phyloP scores from a whole-genome alignment of 1,140 invertebrate genomes.

The Drosophila bipectinata region DNA sequence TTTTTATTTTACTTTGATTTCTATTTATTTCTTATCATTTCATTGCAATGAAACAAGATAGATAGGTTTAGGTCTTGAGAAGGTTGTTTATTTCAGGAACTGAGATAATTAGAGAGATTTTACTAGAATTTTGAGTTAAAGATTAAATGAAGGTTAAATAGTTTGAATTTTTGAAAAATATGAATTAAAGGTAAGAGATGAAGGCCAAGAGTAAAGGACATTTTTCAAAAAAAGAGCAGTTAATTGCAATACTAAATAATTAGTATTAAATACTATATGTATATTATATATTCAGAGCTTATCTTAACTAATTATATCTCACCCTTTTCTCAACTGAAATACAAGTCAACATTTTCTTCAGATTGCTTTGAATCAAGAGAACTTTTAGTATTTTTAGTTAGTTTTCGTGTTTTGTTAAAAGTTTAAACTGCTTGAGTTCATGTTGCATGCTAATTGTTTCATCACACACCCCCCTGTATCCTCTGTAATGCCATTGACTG shows the following conservation, averaged over 20 bases:
- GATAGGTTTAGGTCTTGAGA: not conserved
- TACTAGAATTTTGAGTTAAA: not conserved
- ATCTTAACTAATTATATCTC: too few species aligned
- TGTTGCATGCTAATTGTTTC: conserved; percentile 64
- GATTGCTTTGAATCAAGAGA: too few species aligned
- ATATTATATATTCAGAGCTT: too few species aligned
- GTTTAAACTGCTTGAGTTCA: conserved; percentile 25
- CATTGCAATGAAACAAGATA: conserved; percentile 35
- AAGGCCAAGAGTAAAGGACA: too few species aligned
- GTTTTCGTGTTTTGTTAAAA: conserved; percentile 48
- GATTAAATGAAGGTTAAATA: not conserved
- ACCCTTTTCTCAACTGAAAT: too few species aligned
- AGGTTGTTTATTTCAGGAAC: not conserved
- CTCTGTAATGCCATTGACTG: not conserved
- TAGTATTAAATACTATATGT: too few species aligned
- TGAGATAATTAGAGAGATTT: not conserved
- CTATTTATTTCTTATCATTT: conserved; percentile 61
- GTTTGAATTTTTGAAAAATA: too few species aligned
- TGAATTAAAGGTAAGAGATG: too few species aligned
- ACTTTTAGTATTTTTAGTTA: conserved; percentile 6
- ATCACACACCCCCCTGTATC: conserved; percentile 16
- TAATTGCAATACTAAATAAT: too few species aligned
- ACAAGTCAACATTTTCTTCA: too few species aligned
- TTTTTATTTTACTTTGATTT: conserved; percentile 77
- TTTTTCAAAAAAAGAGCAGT: too few species aligned